Base-by-base conservation (phyloP, 2,113 vertebrate species). In the Pluvialis apricaria region DNA sequence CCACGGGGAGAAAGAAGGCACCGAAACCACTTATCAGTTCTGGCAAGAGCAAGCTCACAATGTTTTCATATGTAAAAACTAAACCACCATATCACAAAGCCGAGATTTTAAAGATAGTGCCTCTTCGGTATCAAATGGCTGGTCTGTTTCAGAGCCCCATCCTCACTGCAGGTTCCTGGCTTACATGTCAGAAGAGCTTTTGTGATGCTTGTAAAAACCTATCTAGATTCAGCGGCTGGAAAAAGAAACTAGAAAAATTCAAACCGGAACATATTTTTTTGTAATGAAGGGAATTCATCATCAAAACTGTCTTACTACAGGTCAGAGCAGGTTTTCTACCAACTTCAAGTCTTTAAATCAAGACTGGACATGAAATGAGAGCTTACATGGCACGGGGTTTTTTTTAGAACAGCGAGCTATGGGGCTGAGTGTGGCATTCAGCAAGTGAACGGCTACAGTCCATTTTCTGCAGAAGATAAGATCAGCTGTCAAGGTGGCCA, bases 341-440 rank as follows among this genome's bases (percentile, higher is more conserved):
- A 49, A 68, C 31, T 70, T 24, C 0, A 5, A 73, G 58, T 52
- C 66, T 92, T 83, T 90, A 86, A 90, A 81, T 81, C 79, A 62
- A 80, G 79, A 34, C 31, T 58, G 73, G 70, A 44, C 3, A 8
- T 6, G 58, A 47, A 79, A 64, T 2, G 8, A 73, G 82, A 80
- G 32, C 21, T 18, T 26, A 5, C 11, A 6, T 22, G 15, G 54
- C 1, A 4, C 65, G 25, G 68, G 57, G 26, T 2, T 51, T 34
- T 34, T 20, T 81, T 42, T 42, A n/a, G 40, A 54, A 7, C 38
- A 77, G 13, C 0, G 0, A 55, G 38, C 12, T 14, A 28, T 3
- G 10, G 60, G 55, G 17, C 38, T 8, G 47, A 69, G 38, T 1
- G 5, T 1, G 34, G 54, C 0, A 0, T 52, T 73, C 49, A 66